These are phyloP conservation scores for Mionectes macconnelli DNA, from an alignment of 2,113 vertebrate genomes.

Conservation along the genomic window DNA sequence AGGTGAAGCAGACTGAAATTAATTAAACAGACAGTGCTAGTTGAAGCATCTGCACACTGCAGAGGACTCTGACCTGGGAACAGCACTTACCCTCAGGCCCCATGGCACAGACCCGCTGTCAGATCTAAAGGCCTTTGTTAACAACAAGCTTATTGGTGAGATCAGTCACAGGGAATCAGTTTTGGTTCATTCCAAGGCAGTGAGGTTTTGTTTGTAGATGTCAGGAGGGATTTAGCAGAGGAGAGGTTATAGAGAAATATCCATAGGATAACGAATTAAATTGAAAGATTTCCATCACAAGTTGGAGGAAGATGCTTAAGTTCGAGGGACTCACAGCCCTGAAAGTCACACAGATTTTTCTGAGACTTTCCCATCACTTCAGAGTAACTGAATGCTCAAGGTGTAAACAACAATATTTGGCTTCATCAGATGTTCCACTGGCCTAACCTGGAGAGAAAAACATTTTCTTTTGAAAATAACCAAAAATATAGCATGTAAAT, in stretches of 20 bases:
- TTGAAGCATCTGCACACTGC: slow-evolving; percentile 50
- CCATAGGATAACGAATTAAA: slow-evolving; percentile 61
- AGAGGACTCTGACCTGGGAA: slow-evolving; percentile 64
- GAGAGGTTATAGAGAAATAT: slow-evolving; percentile 61
- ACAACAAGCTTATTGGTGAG: slow-evolving; percentile 52
- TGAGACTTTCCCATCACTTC: background rate
- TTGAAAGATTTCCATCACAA: slow-evolving; percentile 34
- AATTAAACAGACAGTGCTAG: slow-evolving; percentile 69
- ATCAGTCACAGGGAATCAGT: slow-evolving; percentile 63
- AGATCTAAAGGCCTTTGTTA: slow-evolving; percentile 63
- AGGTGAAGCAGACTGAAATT: slow-evolving; percentile 72
- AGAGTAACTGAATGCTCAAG: background rate
- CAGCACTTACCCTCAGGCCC: slow-evolving; percentile 51
- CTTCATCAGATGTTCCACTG: background rate
- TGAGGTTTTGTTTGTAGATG: slow-evolving; percentile 62
- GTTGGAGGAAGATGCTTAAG: background rate
- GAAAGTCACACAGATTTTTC: background rate
- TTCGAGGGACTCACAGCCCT: background rate
- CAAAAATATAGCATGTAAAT: background rate
- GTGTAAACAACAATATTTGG: background rate
- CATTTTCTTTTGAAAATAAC: background rate
- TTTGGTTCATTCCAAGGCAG: slow-evolving; percentile 67
- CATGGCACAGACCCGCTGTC: slow-evolving; percentile 57
- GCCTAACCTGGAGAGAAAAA: background rate
- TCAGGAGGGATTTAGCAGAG: slow-evolving; percentile 61